Conservation (phyloP, 2,113 vertebrate genomes). For the Rynchops niger region DNA sequence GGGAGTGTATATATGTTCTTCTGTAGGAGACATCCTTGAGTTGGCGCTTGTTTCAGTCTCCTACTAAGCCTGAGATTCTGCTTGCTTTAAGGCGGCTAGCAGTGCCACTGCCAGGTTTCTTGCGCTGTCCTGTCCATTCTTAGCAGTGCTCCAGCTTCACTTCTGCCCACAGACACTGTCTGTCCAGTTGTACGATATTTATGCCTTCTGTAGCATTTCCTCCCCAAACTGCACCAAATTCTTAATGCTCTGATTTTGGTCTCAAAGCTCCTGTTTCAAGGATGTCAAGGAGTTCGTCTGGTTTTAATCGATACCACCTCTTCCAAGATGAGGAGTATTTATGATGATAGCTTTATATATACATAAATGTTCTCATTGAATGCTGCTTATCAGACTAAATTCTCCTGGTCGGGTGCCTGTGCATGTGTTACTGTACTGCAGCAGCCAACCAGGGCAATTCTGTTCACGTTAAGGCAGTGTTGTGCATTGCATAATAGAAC, state of each 20-base stretch:
- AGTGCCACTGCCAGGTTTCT: neutral
- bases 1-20: fast-evolving
- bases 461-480: too few relatives aligned
- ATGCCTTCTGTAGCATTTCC: neutral
- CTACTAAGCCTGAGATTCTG: neutral
- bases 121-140: neutral
- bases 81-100: neutral
- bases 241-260: neutral
- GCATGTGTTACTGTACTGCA: neutral
- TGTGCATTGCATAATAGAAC: neutral
- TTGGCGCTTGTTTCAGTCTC: neutral
- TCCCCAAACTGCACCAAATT: neutral
- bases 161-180: neutral
- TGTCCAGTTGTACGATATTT: neutral
- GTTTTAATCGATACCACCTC: neutral
- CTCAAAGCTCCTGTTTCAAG: neutral
- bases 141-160: neutral
- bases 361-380: neutral
- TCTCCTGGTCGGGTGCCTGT: neutral
- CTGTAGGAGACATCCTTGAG: neutral
- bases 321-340: neutral
- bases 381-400: neutral
- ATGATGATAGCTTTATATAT: neutral
- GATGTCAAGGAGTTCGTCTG: neutral
- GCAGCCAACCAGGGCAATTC: neutral